These are phyloP conservation scores for Diplazon laetatorius DNA, from an alignment of 2,888 invertebrate species.

Conservation along the genomic window DNA sequence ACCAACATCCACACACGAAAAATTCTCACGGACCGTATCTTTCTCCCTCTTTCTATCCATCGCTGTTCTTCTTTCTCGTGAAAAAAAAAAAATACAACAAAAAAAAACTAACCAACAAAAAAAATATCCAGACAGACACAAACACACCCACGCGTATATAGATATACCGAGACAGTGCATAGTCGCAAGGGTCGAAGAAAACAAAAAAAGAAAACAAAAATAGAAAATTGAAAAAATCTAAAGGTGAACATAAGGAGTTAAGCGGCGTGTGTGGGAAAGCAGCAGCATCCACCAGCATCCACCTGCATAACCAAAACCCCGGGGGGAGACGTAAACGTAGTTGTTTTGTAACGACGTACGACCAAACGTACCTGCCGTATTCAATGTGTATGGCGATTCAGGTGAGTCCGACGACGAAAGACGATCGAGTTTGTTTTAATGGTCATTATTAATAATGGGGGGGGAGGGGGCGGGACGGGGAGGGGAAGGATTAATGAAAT, in stretches of 20 bases:
- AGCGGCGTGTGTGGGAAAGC: no score
- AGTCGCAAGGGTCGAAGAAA: conserved; percentile 29
- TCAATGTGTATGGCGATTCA: conserved; percentile 94
- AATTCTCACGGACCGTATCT: background rate
- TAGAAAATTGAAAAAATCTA: no score
- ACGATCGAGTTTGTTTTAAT: no score
- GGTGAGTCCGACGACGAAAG: conserved; percentile 86
- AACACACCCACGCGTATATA: conserved; percentile 5
- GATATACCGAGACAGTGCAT: conserved; percentile 37
- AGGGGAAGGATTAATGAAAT: conserved; percentile 50
- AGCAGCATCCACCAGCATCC: conserved; percentile 51
- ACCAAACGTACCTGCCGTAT: conserved; percentile 85
- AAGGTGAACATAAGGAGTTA: conserved; percentile 14
- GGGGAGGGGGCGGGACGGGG: conserved; percentile 71
- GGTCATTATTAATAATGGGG: no score
- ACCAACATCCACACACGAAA: background rate
- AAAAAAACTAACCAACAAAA: no score
- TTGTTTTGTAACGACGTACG: conserved; percentile 80
- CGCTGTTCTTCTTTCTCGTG: no score
- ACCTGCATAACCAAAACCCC: conserved; percentile 69
- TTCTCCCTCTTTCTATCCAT: background rate
- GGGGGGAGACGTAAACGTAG: conserved; percentile 76
- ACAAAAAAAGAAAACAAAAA: no score
- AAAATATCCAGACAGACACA: background rate
- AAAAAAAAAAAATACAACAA: no score